Evolutionary conservation across 1,140 invertebrate species (phyloP), one percentile per base, ranked within the genome.

Genomic region (Drosophila serrata): DNA sequence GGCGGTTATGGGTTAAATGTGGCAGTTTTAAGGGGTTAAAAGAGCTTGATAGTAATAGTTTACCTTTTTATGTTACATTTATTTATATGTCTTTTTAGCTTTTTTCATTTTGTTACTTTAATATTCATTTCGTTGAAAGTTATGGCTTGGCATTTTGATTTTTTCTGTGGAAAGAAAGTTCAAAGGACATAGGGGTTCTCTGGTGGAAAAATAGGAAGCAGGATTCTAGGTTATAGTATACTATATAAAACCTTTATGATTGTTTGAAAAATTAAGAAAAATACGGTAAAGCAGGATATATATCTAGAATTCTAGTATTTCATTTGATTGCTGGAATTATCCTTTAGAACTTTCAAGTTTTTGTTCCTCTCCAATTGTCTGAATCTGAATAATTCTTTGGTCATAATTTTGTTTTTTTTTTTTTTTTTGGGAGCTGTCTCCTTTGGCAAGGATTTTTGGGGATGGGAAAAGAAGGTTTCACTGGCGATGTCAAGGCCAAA

Each of bases 401-500:
- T 19, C 53, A 58, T 63, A 63, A n/a, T n/a, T n/a, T n/a, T n/a
- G n/a, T n/a, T n/a, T n/a, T n/a, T n/a, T n/a, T n/a, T n/a, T n/a
- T n/a, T n/a, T n/a, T n/a, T 59, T 42, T 64, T 60, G 29, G 24
- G 12, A 8, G n/a, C 48, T 17, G 27, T 24, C 33, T 60, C 31
- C 45, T 15, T 4, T 4, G 48, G 22, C 1, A 2, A 8, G 9
- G 33, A 4, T 33, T 9, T 12, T 15, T 15, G n/a, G n/a, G 7
- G 15, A 7, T 6, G 24, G 8, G 1, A 12, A 24, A 1, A 11
- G n/a, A n/a, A n/a, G n/a, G n/a, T n/a, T n/a, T n/a, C 40, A n/a
- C 1, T 15, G 42, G 22, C 59, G 29, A 22, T 62, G 59, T 69
- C 62, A 69, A 67, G 65, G 65, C 46, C 62, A 67, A 43, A 35